Evolutionary conservation across 2,888 invertebrate genomes (phyloP).

Genomic region (Buathra laborator): DNA sequence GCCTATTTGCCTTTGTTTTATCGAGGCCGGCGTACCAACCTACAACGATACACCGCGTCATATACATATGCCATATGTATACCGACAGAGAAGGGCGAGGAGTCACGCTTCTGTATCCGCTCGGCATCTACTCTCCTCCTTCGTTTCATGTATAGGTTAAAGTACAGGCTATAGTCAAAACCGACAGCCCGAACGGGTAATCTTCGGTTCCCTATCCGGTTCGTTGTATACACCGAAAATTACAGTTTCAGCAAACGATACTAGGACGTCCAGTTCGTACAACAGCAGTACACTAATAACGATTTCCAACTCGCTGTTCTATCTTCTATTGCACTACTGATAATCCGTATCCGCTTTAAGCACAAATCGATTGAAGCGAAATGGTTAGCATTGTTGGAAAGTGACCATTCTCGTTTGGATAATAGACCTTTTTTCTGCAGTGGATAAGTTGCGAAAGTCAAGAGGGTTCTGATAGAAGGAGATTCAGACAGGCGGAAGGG

Average conservation of each 20-base stretch:
- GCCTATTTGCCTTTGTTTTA: conserved; percentile 76
- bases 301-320: conserved; percentile 14
- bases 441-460: too few species aligned
- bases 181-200: not conserved
- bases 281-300: not conserved
- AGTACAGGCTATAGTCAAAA: not conserved
- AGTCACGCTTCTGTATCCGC: conserved; percentile 9
- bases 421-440: not conserved
- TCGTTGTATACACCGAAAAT: conserved; percentile 21
- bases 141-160: not conserved
- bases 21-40: conserved; percentile 62
- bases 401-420: not conserved
- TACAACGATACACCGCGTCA: conserved; percentile 27
- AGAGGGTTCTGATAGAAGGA: too few species aligned
- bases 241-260: conserved; percentile 29
- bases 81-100: conserved; percentile 21
- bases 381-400: not conserved
- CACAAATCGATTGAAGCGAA: not conserved
- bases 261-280: not conserved
- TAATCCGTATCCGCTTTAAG: not conserved
- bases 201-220: conserved; percentile 6
- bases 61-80: not conserved
- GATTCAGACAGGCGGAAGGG: too few species aligned
- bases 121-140: not conserved
- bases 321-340: not conserved